Base-by-base conservation (phyloP, 2,797 vertebrate genomes). In the Premnoplex brunnescens region DNA sequence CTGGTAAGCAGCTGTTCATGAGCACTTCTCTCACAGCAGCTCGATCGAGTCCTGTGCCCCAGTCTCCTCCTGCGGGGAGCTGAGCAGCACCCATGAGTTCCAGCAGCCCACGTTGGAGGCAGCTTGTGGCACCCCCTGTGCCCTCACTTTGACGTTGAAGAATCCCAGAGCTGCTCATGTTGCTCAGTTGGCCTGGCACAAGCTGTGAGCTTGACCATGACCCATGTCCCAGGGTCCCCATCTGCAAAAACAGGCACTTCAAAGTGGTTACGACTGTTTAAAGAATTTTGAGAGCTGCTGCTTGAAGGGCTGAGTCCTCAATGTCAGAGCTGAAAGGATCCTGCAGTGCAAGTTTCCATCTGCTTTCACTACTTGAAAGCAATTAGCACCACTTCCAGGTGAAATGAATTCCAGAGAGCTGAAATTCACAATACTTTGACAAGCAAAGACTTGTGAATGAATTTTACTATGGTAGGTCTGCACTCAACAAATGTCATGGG, bases 21-120 rank as follows among this genome's bases (percentile, higher is more conserved):
- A 55, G 43, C 5, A 0, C 4, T 54, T 60, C 23, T 30, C 36
- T 52, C 34, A 21, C 1, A 2, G 44, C 81, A 72, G 32, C 63
- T 71, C 17, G 0, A 6, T 2, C 0, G 7, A 44, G 49, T 34
- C 24, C 49, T 23, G 54, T 1, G 0, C 26, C 1, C 0, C 46
- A 3, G n/a, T 14, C 43, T 49, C 18, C 17, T 48, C 36, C 30
- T 0, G 1, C n/a, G 13, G 44, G n/a, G 32, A 32, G 46, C 44
- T 11, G 49, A 34, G 73, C 0, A 0, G 43, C 34, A 46, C 46
- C 74, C 67, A 4, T 8, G 4, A 8, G 62, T 48, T 74, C 69
- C 4, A 1, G 72, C 54, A 77, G 69, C 56, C 36, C 64, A 2
- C 17, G 34, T 39, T 64, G 21, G 88, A 27, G 48, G 17, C 41